Base-by-base conservation (phyloP, 2,888 invertebrate genomes). In the Ichneumon xanthorius region DNA sequence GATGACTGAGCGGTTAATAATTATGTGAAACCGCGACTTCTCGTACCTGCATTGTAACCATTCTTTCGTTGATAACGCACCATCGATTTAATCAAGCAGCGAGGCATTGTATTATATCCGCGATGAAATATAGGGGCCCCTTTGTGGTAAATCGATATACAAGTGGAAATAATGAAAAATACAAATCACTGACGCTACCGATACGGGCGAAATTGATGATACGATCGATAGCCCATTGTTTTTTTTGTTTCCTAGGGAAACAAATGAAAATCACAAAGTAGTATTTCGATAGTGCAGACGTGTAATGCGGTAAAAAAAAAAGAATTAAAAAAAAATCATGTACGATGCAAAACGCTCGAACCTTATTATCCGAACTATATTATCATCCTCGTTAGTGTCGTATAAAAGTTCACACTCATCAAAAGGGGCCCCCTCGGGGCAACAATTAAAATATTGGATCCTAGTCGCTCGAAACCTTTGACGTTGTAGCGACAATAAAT, bases 61-160 rank as follows among this genome's bases (percentile, higher is more conserved):
- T 85, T 72, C 4, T 86, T 86, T 80, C 81, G 89, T 16, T 87
- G 90, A 82, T 91, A 92, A 45, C 91, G 89, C 55, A 89, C 88
- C 90, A 92, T 92, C 22, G 92, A 92, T 82, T 92, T 93, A 72
- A 93, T 90, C 68, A 93, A 84, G 80, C 93, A 93, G 14, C 91
- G 92, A 9, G 93, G 93, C 93, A 93, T 93, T 58, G 45, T 61
- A 84, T 86, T 50, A 26, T 22, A 26, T 61, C 11, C 50, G n/a
- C 30, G n/a, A 80, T 63, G 11, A 50, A 70, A 78, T 14, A 26
- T 16, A 48, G 45, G 11, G 30, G 7, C 45, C 48, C 80, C 75
- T 65, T 11, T 26, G 26, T 48, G 75, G 53, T 40, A 65, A 63
- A 68, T 40, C 63, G 33, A 63, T 45, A 40, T 53, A 65, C 70